Evolutionary conservation across 2,113 vertebrate species (phyloP).

Genomic region (Cyanocitta stelleri): DNA sequence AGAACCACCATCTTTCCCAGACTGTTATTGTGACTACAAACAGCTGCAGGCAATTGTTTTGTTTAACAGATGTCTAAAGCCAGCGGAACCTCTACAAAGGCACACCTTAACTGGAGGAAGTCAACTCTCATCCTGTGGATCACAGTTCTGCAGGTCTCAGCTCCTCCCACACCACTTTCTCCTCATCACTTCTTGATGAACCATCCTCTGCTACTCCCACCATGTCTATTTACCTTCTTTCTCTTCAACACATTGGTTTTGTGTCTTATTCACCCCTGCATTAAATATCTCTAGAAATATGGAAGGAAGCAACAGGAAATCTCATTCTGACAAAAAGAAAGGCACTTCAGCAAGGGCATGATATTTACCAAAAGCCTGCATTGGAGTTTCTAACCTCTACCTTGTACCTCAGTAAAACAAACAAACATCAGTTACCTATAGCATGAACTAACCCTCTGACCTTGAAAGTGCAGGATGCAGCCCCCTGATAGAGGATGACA

Average conservation of each 20-base stretch:
- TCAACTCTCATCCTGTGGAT: not conserved
- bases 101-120: not conserved
- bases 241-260: not conserved
- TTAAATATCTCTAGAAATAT: not conserved
- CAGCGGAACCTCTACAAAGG: not conserved
- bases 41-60: fast-evolving
- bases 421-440: not conserved
- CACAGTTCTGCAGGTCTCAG: not conserved
- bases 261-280: not conserved
- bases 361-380: not conserved
- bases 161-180: not conserved
- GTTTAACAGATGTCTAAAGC: not conserved
- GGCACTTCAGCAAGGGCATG: not conserved
- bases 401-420: not conserved
- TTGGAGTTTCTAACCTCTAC: not conserved
- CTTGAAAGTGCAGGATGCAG: not conserved
- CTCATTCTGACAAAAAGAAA: not conserved
- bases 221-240: not conserved
- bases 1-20: not conserved
- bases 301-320: not conserved
- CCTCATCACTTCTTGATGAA: not conserved
- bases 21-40: not conserved
- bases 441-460: not conserved
- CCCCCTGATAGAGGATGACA: not conserved
- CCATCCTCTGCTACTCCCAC: not conserved